phyloP scores from a whole-genome alignment of 2,113 vertebrate genomes.

The Perca flavescens region DNA sequence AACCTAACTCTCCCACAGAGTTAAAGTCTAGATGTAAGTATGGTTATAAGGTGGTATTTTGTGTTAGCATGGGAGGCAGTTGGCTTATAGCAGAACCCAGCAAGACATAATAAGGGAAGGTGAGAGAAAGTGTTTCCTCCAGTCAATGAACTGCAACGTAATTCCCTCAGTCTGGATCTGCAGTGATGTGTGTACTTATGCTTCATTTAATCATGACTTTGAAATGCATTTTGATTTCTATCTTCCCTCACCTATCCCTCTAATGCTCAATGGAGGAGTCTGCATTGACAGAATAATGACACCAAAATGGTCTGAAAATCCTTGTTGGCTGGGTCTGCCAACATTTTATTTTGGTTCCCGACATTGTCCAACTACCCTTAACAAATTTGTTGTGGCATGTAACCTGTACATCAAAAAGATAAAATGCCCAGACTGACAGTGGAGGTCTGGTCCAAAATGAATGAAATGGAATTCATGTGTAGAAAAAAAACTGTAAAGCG shows the following conservation, averaged over 20 bases:
- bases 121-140: constrained; percentile 45
- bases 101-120: constrained; percentile 44
- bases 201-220: constrained; percentile 62
- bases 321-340: constrained; percentile 4
- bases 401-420: constrained; percentile 24
- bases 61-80: constrained; percentile 45
- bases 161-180: constrained; percentile 54
- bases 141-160: constrained; percentile 44
- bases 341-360: constrained; percentile 12
- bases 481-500: background rate
- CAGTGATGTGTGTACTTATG: constrained; percentile 45
- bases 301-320: constrained; percentile 15
- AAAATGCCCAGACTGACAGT: background rate
- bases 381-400: constrained; percentile 26
- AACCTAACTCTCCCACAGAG: constrained; percentile 27
- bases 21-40: constrained; percentile 50
- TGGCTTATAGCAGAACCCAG: constrained; percentile 24
- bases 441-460: background rate
- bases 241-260: constrained; percentile 29
- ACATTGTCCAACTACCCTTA: background rate
- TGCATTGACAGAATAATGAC: constrained; percentile 23
- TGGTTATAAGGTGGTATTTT: constrained; percentile 66
- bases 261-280: constrained; percentile 22
- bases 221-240: constrained; percentile 36
- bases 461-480: background rate